These are phyloP conservation scores for Lordiphosa andalusiaca DNA, from an alignment of 2,888 invertebrate genomes.

Conservation along the genomic window DNA sequence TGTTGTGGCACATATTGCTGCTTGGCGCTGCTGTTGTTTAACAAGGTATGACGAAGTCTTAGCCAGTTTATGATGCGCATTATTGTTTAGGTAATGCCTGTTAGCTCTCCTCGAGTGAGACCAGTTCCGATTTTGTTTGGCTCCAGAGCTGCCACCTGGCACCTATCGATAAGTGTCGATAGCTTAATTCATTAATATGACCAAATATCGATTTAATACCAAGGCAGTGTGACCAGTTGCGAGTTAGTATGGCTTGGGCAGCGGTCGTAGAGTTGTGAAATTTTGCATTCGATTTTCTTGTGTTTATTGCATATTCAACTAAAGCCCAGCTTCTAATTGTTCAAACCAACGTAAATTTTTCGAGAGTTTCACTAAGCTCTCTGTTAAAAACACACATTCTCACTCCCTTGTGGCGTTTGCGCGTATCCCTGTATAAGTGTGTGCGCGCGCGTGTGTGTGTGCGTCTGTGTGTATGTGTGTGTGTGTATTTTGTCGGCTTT, in stretches of 20 bases:
- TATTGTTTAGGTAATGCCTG: too few relatives aligned
- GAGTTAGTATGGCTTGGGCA: constrained; percentile 12
- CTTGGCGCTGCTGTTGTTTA: constrained; percentile 41
- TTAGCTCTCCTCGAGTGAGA: too few relatives aligned
- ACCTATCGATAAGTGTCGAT: too few relatives aligned
- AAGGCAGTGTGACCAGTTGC: neutral
- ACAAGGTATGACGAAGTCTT: constrained; percentile 40
- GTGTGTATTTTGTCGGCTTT: constrained; percentile 61
- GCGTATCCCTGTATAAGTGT: constrained; percentile 19
- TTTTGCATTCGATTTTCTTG: constrained; percentile 42
- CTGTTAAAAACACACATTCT: constrained; percentile 11
- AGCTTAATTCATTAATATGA: neutral
- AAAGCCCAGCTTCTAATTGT: constrained; percentile 5
- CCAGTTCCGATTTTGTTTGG: too few relatives aligned
- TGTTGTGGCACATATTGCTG: constrained; percentile 86
- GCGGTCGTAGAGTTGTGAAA: constrained; percentile 33
- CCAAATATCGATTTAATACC: neutral
- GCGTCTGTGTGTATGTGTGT: constrained; percentile 21
- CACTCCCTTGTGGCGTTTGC: constrained; percentile 28
- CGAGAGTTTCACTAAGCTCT: neutral
- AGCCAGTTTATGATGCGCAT: constrained; percentile 68
- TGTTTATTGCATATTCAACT: constrained; percentile 24
- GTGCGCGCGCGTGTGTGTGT: constrained; percentile 22
- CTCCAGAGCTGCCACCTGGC: too few relatives aligned
- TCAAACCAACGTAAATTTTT: neutral